Conservation (phyloP, 2,888 invertebrate genomes). For the Drosophila anomalata region DNA sequence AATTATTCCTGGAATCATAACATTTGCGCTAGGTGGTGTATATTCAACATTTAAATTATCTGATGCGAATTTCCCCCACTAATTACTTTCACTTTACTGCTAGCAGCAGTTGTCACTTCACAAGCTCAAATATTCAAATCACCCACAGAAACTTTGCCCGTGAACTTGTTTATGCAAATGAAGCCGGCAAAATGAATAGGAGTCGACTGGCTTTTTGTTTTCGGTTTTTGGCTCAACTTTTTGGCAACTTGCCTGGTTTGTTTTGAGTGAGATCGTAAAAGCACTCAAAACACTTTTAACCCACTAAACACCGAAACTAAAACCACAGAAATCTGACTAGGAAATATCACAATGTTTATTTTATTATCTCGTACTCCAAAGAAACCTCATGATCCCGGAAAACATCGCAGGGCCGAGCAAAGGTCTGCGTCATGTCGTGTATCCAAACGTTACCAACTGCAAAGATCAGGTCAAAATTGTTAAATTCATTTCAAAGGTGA, state of each 20-base stretch:
- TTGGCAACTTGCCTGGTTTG: slow-evolving; percentile 11
- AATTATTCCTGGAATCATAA: slow-evolving; percentile 26
- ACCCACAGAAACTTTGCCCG: slow-evolving; percentile 62
- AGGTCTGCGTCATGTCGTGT: slow-evolving; percentile 93
- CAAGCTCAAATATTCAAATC: slow-evolving; percentile 59
- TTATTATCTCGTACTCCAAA: slow-evolving; percentile 65
- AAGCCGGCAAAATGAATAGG: slow-evolving; percentile 53
- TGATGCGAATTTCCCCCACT: slow-evolving; percentile 23
- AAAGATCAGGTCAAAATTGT: slow-evolving; percentile 34
- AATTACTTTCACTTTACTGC: slow-evolving; percentile 67
- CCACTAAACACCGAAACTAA: slow-evolving; percentile 26
- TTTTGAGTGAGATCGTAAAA: slow-evolving; percentile 28
- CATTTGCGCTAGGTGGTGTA: background rate
- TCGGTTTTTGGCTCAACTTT: slow-evolving; percentile 8
- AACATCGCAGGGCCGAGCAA: slow-evolving; percentile 85
- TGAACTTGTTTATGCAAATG: slow-evolving; percentile 74
- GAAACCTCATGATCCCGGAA: slow-evolving; percentile 77
- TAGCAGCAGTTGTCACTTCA: slow-evolving; percentile 39
- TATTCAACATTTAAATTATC: background rate
- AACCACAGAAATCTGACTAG: slow-evolving; percentile 15
- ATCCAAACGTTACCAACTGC: slow-evolving; percentile 94
- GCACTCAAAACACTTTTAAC: slow-evolving; percentile 51
- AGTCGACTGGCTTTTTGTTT: slow-evolving; percentile 19
- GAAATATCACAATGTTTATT: slow-evolving; percentile 60
- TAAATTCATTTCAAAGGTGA: slow-evolving; percentile 21